These are phyloP conservation scores for Lasioglossum villosulum DNA, from an alignment of 2,888 invertebrate species.

Conservation along the genomic window DNA sequence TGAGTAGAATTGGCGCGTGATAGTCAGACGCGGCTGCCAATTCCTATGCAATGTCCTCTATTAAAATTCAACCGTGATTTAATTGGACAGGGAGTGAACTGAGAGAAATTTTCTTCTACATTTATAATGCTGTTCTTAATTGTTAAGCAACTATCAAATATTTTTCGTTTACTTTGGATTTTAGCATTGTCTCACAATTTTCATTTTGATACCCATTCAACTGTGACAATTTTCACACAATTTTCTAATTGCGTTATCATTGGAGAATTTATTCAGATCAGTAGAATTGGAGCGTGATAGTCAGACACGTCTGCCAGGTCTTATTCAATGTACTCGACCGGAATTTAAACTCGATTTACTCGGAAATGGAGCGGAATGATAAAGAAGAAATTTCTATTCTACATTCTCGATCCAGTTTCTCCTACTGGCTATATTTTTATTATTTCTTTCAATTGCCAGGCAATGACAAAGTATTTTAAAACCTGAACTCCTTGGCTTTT, in stretches of 20 bases:
- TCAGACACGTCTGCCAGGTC: neutral
- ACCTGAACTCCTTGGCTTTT: neutral
- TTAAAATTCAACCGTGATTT: neutral
- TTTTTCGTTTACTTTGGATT: neutral
- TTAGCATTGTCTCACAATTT: neutral
- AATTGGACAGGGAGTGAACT: neutral
- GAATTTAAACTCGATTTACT: neutral
- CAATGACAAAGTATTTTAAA: neutral
- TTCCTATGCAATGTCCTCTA: neutral
- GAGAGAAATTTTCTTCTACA: neutral
- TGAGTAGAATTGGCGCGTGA: neutral
- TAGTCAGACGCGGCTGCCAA: neutral
- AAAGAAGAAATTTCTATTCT: constrained; percentile 2
- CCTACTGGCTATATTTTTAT: neutral
- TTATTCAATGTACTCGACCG: neutral
- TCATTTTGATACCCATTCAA: neutral
- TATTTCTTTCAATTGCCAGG: neutral
- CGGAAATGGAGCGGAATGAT: neutral
- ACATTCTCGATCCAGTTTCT: neutral
- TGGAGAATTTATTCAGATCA: neutral
- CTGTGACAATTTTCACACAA: neutral
- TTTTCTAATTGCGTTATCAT: neutral
- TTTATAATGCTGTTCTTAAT: neutral
- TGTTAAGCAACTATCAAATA: neutral
- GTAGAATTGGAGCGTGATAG: neutral